These are phyloP conservation scores for Chamaetylas fuelleborni DNA, from an alignment of 2,113 vertebrate species.

Conservation along the genomic window DNA sequence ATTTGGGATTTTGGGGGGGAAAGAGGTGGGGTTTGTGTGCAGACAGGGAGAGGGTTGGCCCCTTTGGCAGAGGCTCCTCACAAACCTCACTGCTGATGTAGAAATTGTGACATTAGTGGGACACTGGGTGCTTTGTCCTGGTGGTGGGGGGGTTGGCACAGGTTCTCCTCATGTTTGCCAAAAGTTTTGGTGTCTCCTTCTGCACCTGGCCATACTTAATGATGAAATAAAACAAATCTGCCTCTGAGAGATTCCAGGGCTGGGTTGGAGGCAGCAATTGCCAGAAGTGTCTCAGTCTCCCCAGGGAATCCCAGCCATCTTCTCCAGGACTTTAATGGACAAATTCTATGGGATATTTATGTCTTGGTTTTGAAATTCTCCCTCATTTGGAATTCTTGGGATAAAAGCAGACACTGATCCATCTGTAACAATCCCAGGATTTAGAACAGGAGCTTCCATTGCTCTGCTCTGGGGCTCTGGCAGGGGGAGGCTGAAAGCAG, in stretches of 20 bases:
- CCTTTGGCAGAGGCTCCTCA: background rate
- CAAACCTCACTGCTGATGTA: background rate
- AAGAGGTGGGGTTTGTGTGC: background rate
- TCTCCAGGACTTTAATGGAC: background rate
- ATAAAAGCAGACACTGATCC: background rate
- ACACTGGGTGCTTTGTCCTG: background rate
- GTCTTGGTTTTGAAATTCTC: background rate
- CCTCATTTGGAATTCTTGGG: background rate
- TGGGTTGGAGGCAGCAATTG: background rate
- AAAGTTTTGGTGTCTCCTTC: background rate
- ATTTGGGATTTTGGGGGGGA: background rate
- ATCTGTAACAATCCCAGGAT: background rate
- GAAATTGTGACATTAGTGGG: background rate
- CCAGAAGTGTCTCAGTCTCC: background rate
- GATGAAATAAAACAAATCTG: background rate
- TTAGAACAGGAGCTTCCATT: background rate
- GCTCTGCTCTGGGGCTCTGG: background rate
- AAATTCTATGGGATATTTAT: background rate
- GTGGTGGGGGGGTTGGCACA: background rate
- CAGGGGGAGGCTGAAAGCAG: background rate
- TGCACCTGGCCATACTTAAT: background rate
- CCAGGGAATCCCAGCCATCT: background rate
- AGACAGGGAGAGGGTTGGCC: fast-evolving
- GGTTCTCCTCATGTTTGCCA: background rate
- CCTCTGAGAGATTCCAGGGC: background rate